Conservation (phyloP, 2,888 invertebrate genomes). For the Mactromeris polynyma region DNA sequence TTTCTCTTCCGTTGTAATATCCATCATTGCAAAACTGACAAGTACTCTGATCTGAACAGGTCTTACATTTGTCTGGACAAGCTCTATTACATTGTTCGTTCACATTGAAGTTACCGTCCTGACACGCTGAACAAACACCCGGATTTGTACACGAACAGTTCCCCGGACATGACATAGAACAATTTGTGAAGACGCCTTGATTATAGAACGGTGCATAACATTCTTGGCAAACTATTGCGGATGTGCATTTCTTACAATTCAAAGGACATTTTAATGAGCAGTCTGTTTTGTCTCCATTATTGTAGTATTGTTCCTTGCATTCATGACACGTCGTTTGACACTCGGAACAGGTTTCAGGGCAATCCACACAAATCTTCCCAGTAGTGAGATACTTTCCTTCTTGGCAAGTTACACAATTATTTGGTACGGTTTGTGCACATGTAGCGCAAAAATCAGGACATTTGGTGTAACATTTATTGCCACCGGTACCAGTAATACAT, state of each 20-base stretch:
- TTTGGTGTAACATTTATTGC: too few species aligned
- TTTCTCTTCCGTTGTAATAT: neutral
- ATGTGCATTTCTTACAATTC: neutral
- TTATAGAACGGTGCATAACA: neutral
- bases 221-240: neutral
- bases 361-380: too few species aligned
- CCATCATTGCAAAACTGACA: neutral
- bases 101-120: neutral
- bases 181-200: neutral
- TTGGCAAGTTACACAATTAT: too few species aligned
- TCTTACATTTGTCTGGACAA: neutral
- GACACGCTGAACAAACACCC: too few species aligned
- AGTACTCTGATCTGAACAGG: neutral
- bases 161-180: neutral
- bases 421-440: too few species aligned
- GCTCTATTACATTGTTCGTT: neutral
- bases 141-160: neutral
- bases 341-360: too few species aligned
- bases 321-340: too few species aligned
- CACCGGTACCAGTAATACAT: too few species aligned
- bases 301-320: neutral
- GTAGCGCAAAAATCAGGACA: too few species aligned
- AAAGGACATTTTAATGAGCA: neutral
- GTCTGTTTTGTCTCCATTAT: neutral
- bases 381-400: too few species aligned